Conservation (phyloP, 1,140 invertebrate genomes). For the Euura saliciscinereae region DNA sequence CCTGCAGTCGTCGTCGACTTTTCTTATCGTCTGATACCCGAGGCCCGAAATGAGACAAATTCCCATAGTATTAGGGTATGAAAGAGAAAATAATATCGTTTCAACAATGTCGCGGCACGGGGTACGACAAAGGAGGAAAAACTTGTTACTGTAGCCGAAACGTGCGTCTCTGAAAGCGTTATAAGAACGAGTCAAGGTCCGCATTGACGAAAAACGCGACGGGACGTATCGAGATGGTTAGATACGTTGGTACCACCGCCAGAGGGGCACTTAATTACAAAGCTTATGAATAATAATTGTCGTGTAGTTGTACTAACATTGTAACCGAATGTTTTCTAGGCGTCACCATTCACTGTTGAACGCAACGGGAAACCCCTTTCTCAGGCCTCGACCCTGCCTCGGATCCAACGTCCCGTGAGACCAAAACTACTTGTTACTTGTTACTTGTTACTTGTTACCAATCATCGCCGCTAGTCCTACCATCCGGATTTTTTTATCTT, state of each 20-base stretch:
- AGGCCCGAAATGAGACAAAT: conserved; percentile 9
- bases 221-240: conserved; percentile 38
- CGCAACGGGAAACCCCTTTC: conserved; percentile 42
- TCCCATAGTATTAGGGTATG: conserved; percentile 1
- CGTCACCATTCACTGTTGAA: conserved; percentile 47
- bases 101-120: conserved; percentile 40
- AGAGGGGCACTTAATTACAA: conserved; percentile 50
- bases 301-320: conserved; percentile 56
- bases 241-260: conserved; percentile 29
- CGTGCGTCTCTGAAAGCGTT: background rate
- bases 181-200: background rate
- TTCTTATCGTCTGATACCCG: background rate
- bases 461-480: background rate
- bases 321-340: conserved; percentile 50
- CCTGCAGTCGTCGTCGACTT: too few species aligned
- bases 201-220: conserved; percentile 21
- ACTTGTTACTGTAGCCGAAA: conserved; percentile 15
- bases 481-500: too few species aligned
- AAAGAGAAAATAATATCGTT: conserved; percentile 24
- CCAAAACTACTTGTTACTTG: conserved; percentile 8
- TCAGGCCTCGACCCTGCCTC: conserved; percentile 21
- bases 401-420: conserved; percentile 36
- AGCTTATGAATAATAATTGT: conserved; percentile 57
- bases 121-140: background rate
- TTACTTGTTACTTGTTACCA: background rate